phyloP scores from a whole-genome alignment of 2,888 invertebrate genomes.

The Eristalis tenax region DNA sequence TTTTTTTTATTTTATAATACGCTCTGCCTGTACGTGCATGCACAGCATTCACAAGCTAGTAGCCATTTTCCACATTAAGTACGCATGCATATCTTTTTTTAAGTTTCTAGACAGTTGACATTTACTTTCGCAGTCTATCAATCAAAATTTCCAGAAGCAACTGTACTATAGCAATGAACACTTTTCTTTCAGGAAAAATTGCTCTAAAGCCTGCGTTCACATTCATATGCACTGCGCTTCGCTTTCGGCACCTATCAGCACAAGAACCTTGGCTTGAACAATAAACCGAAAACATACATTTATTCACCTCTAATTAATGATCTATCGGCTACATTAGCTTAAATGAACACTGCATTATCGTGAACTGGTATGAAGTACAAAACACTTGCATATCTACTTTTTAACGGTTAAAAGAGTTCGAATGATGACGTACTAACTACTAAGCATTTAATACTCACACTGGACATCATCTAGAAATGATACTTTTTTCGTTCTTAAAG shows the following conservation, averaged over 20 bases:
- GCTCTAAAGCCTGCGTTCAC: conserved; percentile 40
- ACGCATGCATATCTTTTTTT: neutral
- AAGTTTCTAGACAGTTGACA: neutral
- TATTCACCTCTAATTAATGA: conserved; percentile 28
- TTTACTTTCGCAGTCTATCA: neutral
- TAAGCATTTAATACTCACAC: neutral
- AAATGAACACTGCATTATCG: neutral
- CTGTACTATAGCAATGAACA: neutral
- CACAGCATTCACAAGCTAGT: too few species aligned
- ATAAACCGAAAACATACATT: conserved; percentile 34
- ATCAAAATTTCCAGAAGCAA: neutral
- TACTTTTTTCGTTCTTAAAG: conserved; percentile 14
- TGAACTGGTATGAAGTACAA: neutral
- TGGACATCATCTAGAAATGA: neutral
- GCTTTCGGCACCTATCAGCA: conserved; percentile 61
- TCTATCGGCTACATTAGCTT: conserved; percentile 53
- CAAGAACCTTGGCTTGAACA: neutral
- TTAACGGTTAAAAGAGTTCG: neutral
- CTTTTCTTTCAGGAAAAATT: conserved; percentile 63
- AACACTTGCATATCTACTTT: neutral
- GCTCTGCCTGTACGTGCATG: too few species aligned
- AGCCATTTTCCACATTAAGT: neutral
- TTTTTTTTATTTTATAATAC: too few species aligned
- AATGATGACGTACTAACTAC: too few species aligned
- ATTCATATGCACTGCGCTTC: conserved; percentile 54